Evolutionary conservation across 2,113 vertebrate species (phyloP).

Genomic region (Heloderma charlesbogerti): DNA sequence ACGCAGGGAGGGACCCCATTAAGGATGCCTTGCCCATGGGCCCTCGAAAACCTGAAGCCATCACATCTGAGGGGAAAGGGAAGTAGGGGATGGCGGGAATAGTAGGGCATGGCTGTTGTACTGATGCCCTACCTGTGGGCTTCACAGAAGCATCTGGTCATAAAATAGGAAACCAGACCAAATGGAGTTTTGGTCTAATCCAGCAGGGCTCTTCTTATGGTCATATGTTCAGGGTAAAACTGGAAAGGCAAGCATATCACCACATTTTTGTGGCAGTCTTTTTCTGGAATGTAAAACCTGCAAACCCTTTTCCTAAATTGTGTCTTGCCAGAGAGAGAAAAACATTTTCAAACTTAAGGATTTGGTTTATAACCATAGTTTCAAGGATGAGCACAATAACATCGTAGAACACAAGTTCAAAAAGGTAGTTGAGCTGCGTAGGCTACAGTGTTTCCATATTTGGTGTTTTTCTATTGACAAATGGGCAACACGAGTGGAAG

Average conservation of each 20-base stretch:
- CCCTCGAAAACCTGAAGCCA: too few relatives aligned
- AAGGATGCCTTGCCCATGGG: too few relatives aligned
- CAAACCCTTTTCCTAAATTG: neutral
- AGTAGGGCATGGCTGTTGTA: too few relatives aligned
- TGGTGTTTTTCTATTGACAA: neutral
- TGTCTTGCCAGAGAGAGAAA: neutral
- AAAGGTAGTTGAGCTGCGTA: neutral
- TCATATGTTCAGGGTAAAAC: neutral
- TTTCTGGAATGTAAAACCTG: neutral
- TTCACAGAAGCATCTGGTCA: too few relatives aligned
- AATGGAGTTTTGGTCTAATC: too few relatives aligned
- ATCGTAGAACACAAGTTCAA: neutral
- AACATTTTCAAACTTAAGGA: neutral
- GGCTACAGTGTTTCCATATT: neutral
- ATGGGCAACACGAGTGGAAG: neutral
- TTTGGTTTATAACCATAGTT: neutral
- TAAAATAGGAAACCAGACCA: too few relatives aligned
- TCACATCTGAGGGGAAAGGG: too few relatives aligned
- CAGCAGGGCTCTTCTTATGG: neutral
- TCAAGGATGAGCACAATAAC: neutral
- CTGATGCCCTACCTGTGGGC: too few relatives aligned
- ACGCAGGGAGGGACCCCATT: too few relatives aligned
- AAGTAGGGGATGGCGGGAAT: too few relatives aligned
- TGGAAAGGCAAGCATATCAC: neutral
- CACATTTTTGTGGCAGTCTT: neutral